Base-by-base conservation (phyloP, 2,888 invertebrate genomes). In the Nebria salina region DNA sequence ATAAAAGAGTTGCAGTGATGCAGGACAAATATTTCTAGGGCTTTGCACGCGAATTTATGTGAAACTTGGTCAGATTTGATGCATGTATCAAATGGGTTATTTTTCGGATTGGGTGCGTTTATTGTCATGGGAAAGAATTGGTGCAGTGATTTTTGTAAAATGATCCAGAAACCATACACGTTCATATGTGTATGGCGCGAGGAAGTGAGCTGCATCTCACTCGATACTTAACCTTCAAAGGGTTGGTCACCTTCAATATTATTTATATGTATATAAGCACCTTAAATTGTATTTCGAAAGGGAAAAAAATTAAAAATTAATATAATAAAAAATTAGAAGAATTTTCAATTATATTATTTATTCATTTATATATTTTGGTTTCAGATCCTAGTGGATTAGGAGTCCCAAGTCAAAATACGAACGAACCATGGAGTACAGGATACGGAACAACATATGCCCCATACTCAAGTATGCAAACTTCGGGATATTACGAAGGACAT, bases 341-440 rank as follows among this genome's bases (percentile, higher is more conserved):
- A 20, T 20, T 20, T 20, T 20, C 20, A 20, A 20, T 1, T 20
- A 20, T 20, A 20, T 20, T 20, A 20, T 34, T 34, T 34, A 34
- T 34, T 34, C 34, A 34, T 34, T 20, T 34, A 34, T 34, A 4
- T 54, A 11, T 54, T 83, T 84, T 84, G 82, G 83, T 89, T 89
- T 83, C 89, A 89, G 92, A 92, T 83, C 65, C 84, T 11, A 83
- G 92, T 92, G 9, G 92, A 92, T 92, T 92, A 7, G 92, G 34
- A 1, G 91, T 91, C 82, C 93, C 81, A 84, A 83, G 25, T 82
- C 84, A 75, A 74, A 84, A 26, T 83, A 83, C 80, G 75, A 75
- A 83, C 78, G 86, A 86, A 82, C 85, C 86, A 66, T 84, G 86
- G 68, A 84, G 86, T 72, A 83, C 87, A 70, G 87, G 88, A 77